phyloP scores from a whole-genome alignment of 2,113 vertebrate genomes.

The Hippolais icterina region DNA sequence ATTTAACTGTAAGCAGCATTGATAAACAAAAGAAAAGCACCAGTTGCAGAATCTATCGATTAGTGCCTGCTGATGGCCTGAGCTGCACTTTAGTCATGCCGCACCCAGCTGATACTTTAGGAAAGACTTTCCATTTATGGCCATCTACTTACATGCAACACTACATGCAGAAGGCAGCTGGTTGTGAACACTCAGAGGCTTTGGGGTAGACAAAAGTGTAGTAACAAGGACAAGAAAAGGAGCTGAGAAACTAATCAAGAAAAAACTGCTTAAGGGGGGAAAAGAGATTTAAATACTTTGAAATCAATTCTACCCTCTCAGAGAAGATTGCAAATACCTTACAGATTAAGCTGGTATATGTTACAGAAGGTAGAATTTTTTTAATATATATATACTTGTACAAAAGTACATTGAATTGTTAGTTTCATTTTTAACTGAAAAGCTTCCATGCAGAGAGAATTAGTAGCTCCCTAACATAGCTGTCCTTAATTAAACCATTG shows the following conservation, averaged over 20 bases:
- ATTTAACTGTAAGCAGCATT: conserved; percentile 41
- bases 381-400: background rate
- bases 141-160: conserved; percentile 95
- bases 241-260: background rate
- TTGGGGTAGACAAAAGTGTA: conserved; percentile 60
- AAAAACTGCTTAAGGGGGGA: conserved; percentile 72
- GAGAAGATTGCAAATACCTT: background rate
- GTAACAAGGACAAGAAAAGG: background rate
- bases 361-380: background rate
- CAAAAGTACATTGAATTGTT: background rate
- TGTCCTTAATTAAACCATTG: background rate
- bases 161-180: conserved; percentile 91
- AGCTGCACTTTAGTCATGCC: conserved; percentile 82
- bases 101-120: conserved; percentile 81
- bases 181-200: conserved; percentile 82
- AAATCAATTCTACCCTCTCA: background rate
- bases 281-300: background rate
- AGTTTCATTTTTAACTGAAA: background rate
- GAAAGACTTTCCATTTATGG: conserved; percentile 82
- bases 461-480: background rate
- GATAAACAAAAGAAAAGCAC: conserved; percentile 56
- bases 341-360: background rate
- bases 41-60: conserved; percentile 54
- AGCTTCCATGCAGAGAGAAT: background rate
- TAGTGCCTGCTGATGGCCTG: conserved; percentile 75